phyloP scores from a whole-genome alignment of 1,140 invertebrate genomes.

The Vollenhovia emeryi region DNA sequence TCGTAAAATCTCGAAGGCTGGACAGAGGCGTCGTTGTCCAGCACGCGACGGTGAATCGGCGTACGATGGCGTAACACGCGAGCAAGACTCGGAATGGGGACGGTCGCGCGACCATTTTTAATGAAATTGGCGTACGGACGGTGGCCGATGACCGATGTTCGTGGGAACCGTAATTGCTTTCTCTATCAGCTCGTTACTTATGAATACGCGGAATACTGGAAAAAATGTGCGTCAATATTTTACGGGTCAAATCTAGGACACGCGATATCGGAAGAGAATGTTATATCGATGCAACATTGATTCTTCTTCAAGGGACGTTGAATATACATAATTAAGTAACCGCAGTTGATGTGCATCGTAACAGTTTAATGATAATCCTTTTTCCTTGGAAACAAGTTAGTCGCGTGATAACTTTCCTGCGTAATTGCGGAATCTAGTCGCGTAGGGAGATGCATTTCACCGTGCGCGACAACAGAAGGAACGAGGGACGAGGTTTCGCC shows the following conservation, averaged over 20 bases:
- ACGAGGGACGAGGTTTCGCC: background rate
- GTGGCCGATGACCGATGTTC: too few relatives aligned
- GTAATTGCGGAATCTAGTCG: constrained; percentile 34
- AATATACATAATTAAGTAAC: background rate
- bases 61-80: constrained; percentile 25
- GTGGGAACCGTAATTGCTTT: background rate
- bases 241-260: background rate
- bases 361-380: background rate
- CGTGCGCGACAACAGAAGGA: background rate
- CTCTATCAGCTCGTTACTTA: background rate
- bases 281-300: background rate
- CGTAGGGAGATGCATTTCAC: constrained; percentile 2
- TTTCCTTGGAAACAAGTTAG: background rate
- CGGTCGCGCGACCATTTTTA: background rate
- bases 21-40: constrained; percentile 2
- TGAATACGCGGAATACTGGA: background rate
- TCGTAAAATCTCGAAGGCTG: constrained; percentile 52
- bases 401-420: background rate
- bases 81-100: background rate
- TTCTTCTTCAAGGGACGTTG: background rate
- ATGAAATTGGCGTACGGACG: background rate
- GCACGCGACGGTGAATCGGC: background rate
- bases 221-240: background rate
- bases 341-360: background rate
- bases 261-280: background rate